Conservation (phyloP, 2,113 vertebrate species). For the Crotalus helleri region DNA sequence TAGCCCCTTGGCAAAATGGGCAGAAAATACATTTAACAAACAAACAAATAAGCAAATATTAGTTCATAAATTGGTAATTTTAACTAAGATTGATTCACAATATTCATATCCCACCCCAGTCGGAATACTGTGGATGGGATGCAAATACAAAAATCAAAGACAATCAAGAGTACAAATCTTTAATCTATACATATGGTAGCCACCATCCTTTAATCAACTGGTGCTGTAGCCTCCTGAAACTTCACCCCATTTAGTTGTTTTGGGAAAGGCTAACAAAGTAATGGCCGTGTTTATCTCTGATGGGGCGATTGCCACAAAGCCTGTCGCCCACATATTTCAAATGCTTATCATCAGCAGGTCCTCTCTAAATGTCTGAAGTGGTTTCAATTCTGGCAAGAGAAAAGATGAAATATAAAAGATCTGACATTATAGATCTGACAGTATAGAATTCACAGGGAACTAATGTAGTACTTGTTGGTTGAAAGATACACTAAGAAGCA, state of each 20-base stretch:
- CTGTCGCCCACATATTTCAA: not conserved
- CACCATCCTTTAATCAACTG: not conserved
- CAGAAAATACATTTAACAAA: no score
- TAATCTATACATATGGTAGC: not conserved
- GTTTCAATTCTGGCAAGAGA: not conserved
- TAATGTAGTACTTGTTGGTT: not conserved
- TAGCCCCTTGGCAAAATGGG: no score
- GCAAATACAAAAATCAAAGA: not conserved
- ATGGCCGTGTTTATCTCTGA: not conserved
- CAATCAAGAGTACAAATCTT: not conserved
- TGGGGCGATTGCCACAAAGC: not conserved
- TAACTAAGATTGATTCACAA: not conserved
- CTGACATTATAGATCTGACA: not conserved
- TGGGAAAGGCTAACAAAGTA: not conserved
- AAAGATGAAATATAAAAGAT: not conserved
- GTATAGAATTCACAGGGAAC: not conserved
- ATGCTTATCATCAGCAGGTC: not conserved
- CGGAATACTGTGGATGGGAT: not conserved
- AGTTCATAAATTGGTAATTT: not conserved
- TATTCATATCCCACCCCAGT: not conserved
- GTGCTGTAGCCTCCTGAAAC: not conserved
- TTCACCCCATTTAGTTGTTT: not conserved
- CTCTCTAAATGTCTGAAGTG: not conserved
- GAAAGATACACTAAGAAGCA: not conserved
- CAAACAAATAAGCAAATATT: not conserved